Conservation (phyloP, 2,797 vertebrate species). For the Enteromius afrohamiltoni region DNA sequence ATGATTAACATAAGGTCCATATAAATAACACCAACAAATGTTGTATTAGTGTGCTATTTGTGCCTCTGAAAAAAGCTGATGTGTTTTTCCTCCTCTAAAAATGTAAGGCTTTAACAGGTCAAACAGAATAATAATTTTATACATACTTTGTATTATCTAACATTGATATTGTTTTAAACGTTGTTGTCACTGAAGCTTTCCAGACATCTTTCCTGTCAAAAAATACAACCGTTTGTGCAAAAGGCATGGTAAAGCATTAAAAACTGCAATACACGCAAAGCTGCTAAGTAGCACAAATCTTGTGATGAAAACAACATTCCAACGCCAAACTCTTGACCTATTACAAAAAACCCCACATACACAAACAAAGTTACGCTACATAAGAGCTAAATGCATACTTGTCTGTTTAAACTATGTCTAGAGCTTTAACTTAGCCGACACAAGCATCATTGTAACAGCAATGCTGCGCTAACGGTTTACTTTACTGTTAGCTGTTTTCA, state of each 20-base stretch:
- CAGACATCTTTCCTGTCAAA: not conserved
- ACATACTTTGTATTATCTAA: not conserved
- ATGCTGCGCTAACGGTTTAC: conserved; percentile 36
- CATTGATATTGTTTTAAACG: not conserved
- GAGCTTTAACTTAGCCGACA: conserved; percentile 4
- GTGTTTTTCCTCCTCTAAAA: not conserved
- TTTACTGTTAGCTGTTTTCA: conserved; percentile 1
- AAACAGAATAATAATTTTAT: not conserved
- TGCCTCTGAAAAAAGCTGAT: not conserved
- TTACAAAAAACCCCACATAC: not conserved
- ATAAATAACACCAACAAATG: not conserved
- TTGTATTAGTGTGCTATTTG: not conserved
- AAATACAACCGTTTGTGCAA: not conserved
- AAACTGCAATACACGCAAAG: not conserved
- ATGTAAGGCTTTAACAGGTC: not conserved
- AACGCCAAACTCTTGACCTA: not conserved
- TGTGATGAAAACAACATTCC: not conserved
- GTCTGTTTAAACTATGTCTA: not conserved
- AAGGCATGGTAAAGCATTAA: not conserved
- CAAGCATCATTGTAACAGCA: not conserved
- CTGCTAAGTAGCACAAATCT: not conserved
- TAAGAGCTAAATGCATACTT: not conserved
- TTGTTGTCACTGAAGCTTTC: no score
- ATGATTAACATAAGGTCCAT: not conserved
- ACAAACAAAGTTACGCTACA: not conserved